These are phyloP conservation scores for Nipponia nippon DNA, from an alignment of 2,113 vertebrate species.

Conservation along the genomic window DNA sequence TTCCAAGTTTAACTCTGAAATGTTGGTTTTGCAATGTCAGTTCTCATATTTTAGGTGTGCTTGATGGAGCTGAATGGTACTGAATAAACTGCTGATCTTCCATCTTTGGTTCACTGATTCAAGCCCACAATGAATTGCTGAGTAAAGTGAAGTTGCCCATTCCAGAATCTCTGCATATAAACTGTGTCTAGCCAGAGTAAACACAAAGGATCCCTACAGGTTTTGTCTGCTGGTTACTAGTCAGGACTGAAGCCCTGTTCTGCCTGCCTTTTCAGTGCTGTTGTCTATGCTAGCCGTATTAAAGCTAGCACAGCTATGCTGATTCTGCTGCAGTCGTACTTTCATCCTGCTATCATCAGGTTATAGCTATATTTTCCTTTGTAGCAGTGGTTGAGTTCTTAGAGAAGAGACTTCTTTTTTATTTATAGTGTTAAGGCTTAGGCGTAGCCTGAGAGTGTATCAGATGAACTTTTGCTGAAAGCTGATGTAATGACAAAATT, in stretches of 20 bases:
- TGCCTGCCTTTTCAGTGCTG: neutral
- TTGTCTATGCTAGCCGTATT: accelerated
- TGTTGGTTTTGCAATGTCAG: neutral
- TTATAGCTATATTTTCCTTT: neutral
- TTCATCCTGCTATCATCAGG: neutral
- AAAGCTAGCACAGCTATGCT: neutral
- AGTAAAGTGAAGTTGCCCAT: neutral
- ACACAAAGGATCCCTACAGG: neutral
- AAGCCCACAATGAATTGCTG: neutral
- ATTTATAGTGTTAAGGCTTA: neutral
- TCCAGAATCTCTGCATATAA: neutral
- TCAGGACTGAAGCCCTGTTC: neutral
- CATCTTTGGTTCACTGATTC: constrained; percentile 42
- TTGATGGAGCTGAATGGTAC: constrained; percentile 28
- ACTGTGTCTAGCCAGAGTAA: neutral
- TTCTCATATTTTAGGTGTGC: constrained; percentile 24
- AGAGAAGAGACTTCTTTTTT: neutral
- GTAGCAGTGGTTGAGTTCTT: neutral
- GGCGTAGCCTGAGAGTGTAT: neutral
- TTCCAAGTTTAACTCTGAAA: neutral
- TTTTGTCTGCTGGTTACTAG: neutral
- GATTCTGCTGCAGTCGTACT: neutral
- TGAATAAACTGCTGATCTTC: constrained; percentile 41
- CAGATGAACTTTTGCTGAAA: neutral
- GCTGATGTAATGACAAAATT: neutral